These are phyloP conservation scores for Pseudomyrmex sp. DNA, from an alignment of 1,140 invertebrate genomes.

Conservation along the genomic window DNA sequence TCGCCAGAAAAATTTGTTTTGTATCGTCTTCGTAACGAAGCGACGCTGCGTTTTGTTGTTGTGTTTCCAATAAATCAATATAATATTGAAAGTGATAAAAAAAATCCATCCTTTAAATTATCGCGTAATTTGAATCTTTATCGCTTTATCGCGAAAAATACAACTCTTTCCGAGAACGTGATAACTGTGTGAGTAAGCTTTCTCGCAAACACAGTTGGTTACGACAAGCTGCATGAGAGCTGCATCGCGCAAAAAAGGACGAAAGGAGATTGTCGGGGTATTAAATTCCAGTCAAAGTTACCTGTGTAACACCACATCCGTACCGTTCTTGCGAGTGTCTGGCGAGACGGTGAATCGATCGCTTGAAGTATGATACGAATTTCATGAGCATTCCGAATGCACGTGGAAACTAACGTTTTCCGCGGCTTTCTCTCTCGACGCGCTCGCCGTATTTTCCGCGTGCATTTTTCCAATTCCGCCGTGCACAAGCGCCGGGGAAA, in stretches of 20 bases:
- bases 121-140: conserved; percentile 16
- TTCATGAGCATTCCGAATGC: conserved; percentile 34
- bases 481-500: not conserved
- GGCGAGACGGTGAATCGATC: conserved; percentile 27
- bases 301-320: conserved; percentile 4
- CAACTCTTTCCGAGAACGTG: not conserved
- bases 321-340: not conserved
- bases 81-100: not conserved
- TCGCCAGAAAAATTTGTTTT: conserved; percentile 3
- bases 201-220: conserved; percentile 8
- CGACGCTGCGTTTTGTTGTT: not conserved
- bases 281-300: conserved; percentile 44
- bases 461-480: conserved; percentile 45
- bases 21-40: not conserved
- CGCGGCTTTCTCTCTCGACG: conserved; percentile 6
- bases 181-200: not conserved
- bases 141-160: not conserved
- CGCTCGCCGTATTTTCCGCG: conserved; percentile 23
- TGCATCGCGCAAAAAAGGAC: conserved; percentile 2
- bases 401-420: conserved; percentile 26
- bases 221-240: conserved; percentile 21
- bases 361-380: conserved; percentile 35
- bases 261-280: not conserved
- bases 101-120: not conserved
- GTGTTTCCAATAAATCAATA: conserved; percentile 10